phyloP scores from a whole-genome alignment of 2,888 invertebrate genomes.

The Chouioia cunea region DNA sequence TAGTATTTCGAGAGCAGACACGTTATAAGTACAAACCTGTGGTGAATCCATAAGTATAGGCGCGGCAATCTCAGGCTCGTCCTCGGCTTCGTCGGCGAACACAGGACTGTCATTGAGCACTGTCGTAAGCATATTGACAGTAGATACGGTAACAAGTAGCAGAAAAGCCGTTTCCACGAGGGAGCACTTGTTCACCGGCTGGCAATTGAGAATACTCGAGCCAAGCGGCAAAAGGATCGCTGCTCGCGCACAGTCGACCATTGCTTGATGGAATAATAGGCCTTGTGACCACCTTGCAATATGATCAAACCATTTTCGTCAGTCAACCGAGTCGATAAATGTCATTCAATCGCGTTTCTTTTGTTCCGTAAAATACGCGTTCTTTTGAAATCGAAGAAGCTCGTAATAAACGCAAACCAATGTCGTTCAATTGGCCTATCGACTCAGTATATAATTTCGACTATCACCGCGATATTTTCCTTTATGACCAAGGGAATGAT shows the following conservation, averaged over 20 bases:
- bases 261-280: slow-evolving; percentile 85
- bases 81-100: slow-evolving; percentile 82
- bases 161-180: slow-evolving; percentile 90
- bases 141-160: slow-evolving; percentile 88
- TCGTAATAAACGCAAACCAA: no score
- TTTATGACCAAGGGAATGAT: no score
- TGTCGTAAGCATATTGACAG: slow-evolving; percentile 90
- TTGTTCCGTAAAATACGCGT: no score
- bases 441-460: no score
- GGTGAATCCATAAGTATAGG: slow-evolving; percentile 88
- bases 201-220: slow-evolving; percentile 83
- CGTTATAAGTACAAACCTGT: slow-evolving; percentile 74
- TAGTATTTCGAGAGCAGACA: no score
- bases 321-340: no score
- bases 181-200: slow-evolving; percentile 88
- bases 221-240: slow-evolving; percentile 85
- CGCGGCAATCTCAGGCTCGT: slow-evolving; percentile 76
- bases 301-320: no score
- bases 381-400: no score
- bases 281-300: slow-evolving; percentile 83
- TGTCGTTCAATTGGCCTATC: no score
- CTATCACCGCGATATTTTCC: no score
- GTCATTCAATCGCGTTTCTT: no score
- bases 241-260: slow-evolving; percentile 86
- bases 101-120: slow-evolving; percentile 89